phyloP scores from a whole-genome alignment of 2,797 vertebrate genomes.

The Acipenser transmontanus region DNA sequence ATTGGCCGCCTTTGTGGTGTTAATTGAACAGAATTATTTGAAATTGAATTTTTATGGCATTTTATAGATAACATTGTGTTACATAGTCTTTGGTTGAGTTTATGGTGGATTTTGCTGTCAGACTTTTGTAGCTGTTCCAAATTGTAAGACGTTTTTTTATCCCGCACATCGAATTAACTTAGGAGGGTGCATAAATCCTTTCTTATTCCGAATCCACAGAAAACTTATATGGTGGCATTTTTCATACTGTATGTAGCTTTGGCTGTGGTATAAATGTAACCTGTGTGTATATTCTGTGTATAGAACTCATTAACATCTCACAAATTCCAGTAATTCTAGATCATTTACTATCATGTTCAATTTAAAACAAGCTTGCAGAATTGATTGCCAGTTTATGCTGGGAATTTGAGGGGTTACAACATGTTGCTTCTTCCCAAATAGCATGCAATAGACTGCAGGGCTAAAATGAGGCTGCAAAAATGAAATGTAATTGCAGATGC shows the following conservation, averaged over 20 bases:
- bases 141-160: background rate
- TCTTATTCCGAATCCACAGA: too few relatives aligned
- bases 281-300: too few relatives aligned
- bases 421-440: too few relatives aligned
- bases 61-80: background rate
- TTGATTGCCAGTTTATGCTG: conserved; percentile 55
- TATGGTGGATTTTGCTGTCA: background rate
- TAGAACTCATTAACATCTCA: background rate
- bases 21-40: conserved; percentile 23
- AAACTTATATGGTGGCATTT: too few relatives aligned
- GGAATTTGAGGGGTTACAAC: conserved; percentile 48
- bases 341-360: conserved; percentile 55
- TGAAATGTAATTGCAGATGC: too few relatives aligned
- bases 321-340: conserved; percentile 47
- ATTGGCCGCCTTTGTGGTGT: conserved; percentile 22
- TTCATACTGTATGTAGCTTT: too few relatives aligned
- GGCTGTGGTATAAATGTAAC: too few relatives aligned
- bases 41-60: conserved; percentile 5
- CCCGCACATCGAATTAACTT: too few relatives aligned
- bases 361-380: conserved; percentile 52
- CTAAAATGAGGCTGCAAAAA: too few relatives aligned
- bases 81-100: conserved; percentile 4
- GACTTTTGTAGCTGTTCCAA: background rate
- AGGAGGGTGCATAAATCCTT: too few relatives aligned
- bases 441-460: too few relatives aligned